Base-by-base conservation (phyloP, 2,797 vertebrate species). In the Cuculus canorus region DNA sequence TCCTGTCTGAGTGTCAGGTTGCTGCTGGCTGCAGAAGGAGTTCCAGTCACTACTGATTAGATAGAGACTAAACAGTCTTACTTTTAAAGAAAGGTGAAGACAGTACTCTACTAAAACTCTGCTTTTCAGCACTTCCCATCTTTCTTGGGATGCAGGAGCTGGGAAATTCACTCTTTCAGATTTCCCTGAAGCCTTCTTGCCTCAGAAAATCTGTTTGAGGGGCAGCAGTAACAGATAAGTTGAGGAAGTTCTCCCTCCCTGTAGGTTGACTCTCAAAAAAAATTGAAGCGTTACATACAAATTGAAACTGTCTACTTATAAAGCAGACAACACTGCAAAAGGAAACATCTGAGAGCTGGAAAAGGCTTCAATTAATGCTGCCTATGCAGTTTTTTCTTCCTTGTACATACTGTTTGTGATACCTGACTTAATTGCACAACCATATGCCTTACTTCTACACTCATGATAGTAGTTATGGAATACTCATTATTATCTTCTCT, bases 31-130 rank as follows among this genome's bases (percentile, higher is more conserved):
- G 71, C 86, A 70, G 70, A 43, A 96, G 86, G 91, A 84, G 65
- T 95, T 92, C 53, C 61, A 87, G 60, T 89, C 82, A 89, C 78
- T 92, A 64, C 52, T 81, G 72, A 86, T 66, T 48, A 80, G 48
- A 80, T 60, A 47, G 39, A 75, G 69, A 63, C 57, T 27, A 66
- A 18, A 24, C 0, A 11, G 47, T 56, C 56, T 32, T 70, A 77
- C 35, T 87, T 94, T 75, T 90, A 85, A 90, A 69, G 41, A 65
- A 48, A 91, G 91, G 64, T 30, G 39, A 92, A 69, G 39, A 69
- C 65, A 52, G 37, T 6, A 17, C 14, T 43, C 60, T 37, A 61
- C 70, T 94, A 56, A 50, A 78, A 72, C 75, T 48, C 24, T 56
- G 71, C 75, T 86, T 92, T 94, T 80, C 82, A 77, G 50, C 17